Conservation (phyloP, 2,888 invertebrate species). For the Pachydiplax longipennis region DNA sequence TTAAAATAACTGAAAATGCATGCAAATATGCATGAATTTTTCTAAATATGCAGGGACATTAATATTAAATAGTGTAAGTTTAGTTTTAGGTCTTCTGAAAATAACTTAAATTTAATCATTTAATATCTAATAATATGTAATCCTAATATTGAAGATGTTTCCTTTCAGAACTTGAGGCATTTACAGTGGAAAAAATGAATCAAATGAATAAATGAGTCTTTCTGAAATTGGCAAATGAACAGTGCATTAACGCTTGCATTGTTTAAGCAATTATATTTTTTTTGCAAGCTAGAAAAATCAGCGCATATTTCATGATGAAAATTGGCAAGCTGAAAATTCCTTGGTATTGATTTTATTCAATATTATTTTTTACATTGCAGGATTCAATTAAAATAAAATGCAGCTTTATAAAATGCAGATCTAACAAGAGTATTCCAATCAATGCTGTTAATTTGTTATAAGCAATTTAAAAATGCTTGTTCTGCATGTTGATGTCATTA, state of each 20-base stretch:
- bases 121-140: neutral
- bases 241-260: neutral
- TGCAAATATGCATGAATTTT: constrained; percentile 30
- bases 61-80: neutral
- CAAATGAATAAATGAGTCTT: neutral
- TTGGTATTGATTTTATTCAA: neutral
- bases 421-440: neutral
- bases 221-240: neutral
- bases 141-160: constrained; percentile 12
- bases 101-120: neutral
- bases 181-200: neutral
- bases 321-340: neutral
- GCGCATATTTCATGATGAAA: neutral
- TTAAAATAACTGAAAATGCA: constrained; percentile 4
- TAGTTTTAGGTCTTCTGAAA: neutral
- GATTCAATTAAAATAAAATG: neutral
- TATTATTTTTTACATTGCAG: neutral
- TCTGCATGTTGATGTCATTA: constrained; percentile 31
- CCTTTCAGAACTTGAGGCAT: constrained; percentile 10
- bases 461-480: constrained; percentile 32
- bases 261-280: neutral
- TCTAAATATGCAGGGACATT: neutral
- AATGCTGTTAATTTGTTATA: neutral
- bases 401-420: neutral
- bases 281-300: neutral